Evolutionary conservation across 2,113 vertebrate genomes (phyloP), one percentile per base, ranked within the genome.

Genomic region (Helogale parvula): DNA sequence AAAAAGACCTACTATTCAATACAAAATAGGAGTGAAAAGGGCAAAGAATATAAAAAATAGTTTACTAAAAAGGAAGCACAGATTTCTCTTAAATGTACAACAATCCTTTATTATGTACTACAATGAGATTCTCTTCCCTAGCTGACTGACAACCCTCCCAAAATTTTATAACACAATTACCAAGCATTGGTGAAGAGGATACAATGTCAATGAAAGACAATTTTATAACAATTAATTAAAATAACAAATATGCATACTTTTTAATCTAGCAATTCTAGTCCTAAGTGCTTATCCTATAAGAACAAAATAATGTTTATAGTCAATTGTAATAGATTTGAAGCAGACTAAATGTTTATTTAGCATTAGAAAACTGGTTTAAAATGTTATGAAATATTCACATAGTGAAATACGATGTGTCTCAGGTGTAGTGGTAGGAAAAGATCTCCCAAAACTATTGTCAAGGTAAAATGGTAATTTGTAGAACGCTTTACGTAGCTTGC

Each of bases 201-300:
- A 76, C 60, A 88, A 88, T 27, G 0, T 81, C 31, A 94, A 23
- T 66, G 13, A 87, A 89, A 96, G 66, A 33, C 33, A 81, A 17
- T 88, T 94, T 94, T 35, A 60, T 19, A 96, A 85, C n/a, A 82
- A 72, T 87, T 54, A 77, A 35, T 77, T 41, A 57, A 68, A 94
- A 72, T 79, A 71, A 77, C 27, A 77, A 93, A 79, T 52, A 41
- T 23, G 63, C 8, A 71, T 79, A 71, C 3, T 50, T 47, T 69
- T 83, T n/a, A 74, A 89, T 54, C 33, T 68, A 77, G 63, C 52
- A 80, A 27, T 80, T 90, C 71, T 45, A 80, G n/a, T 65, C 29
- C 9, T 86, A 90, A 72, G 17, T 65, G 66, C 12, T 79, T 90
- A 52, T 65, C 12, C 63, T 80, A 0, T 65, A 72, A 81, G n/a